These are phyloP conservation scores for Phania funesta DNA, from an alignment of 2,888 invertebrate species.

Conservation along the genomic window DNA sequence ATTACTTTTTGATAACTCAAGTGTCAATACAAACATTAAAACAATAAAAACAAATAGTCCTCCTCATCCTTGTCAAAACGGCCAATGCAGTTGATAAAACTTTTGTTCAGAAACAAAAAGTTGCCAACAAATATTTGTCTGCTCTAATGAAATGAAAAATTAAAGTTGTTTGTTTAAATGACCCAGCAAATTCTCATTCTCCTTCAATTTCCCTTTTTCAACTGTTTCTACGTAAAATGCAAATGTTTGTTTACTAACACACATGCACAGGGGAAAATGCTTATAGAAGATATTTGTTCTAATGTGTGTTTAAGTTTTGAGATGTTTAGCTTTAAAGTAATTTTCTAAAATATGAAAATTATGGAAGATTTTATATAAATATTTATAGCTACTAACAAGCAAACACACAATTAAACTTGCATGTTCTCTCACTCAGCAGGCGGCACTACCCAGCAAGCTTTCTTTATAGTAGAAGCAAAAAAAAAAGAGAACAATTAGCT, in stretches of 20 bases:
- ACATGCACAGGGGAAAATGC: background rate
- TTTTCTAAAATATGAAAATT: constrained; percentile 31
- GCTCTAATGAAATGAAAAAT: constrained; percentile 24
- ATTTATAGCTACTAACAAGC: constrained; percentile 19
- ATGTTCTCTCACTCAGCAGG: constrained; percentile 5
- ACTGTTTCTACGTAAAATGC: background rate
- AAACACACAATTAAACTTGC: constrained; percentile 51
- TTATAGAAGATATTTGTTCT: background rate
- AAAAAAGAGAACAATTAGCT: background rate
- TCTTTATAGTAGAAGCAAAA: background rate
- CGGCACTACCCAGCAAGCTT: background rate
- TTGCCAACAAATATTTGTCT: constrained; percentile 17
- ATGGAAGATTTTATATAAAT: constrained; percentile 44
- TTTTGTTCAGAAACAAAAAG: background rate
- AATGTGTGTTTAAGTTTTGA: background rate
- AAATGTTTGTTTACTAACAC: background rate
- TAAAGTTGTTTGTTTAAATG: constrained; percentile 14
- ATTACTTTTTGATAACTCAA: constrained; percentile 45
- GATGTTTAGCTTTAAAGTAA: background rate
- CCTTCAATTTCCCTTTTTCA: background rate
- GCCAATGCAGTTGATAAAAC: background rate
- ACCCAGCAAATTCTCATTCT: background rate
- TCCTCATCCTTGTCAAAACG: background rate
- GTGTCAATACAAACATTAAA: constrained; percentile 26
- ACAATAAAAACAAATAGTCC: background rate